These are phyloP conservation scores for Pantelozetes paolii DNA, from an alignment of 2,888 invertebrate species.

Conservation along the genomic window DNA sequence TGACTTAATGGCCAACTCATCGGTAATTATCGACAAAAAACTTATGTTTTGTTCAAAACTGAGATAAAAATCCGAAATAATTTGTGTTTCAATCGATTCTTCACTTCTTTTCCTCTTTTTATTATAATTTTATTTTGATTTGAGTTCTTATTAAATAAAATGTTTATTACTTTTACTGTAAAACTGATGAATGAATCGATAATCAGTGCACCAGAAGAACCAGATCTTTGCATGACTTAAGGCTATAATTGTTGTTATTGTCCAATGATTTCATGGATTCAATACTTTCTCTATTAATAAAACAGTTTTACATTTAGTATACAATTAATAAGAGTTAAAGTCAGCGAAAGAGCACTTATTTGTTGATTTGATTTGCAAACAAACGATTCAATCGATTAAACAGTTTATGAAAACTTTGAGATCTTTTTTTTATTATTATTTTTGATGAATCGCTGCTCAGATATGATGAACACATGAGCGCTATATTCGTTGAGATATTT, in stretches of 20 bases:
- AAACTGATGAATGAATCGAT: slow-evolving; percentile 14
- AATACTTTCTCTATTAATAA: neutral
- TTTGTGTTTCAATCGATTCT: neutral
- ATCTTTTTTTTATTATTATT: neutral
- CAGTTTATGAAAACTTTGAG: neutral
- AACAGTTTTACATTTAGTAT: neutral
- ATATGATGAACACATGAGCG: slow-evolving; percentile 24
- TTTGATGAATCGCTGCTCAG: slow-evolving; percentile 3
- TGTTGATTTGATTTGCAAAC: neutral
- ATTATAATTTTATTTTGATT: neutral
- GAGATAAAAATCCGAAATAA: neutral
- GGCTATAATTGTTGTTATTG: neutral
- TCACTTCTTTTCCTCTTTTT: neutral
- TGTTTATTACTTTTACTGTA: neutral
- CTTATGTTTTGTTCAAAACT: neutral
- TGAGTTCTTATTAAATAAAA: neutral
- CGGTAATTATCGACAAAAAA: neutral
- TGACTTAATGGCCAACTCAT: slow-evolving; percentile 1
- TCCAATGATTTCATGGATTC: neutral
- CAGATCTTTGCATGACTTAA: neutral
- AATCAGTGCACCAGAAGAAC: neutral
- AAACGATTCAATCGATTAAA: slow-evolving; percentile 11
- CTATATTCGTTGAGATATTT: neutral
- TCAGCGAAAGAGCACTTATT: slow-evolving; percentile 1
- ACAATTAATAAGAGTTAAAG: neutral